Evolutionary conservation across 53 echinoderm and acorn worm species (phyloP), one percentile per base, ranked within the genome.

Genomic region (Astropecten irregularis): DNA sequence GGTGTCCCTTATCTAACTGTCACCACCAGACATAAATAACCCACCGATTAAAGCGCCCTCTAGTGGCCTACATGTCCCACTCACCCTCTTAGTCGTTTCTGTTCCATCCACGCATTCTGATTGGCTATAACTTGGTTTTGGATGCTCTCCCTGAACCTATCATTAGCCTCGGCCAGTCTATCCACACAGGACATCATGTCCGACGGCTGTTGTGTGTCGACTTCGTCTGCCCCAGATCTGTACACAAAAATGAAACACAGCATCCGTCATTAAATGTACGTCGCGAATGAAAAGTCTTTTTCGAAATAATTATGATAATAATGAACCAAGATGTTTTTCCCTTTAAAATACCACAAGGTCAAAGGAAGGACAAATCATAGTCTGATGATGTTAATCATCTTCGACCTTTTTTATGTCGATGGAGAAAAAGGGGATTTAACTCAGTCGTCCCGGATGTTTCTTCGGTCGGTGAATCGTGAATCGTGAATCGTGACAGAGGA

Each of bases 131-230:
- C 20, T 20, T 36, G 21, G 4, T 56, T 36, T 20, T 54, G 37
- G 26, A 51, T 55, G 36, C 55, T 23, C 37, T 73, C 73, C 7
- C 22, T 9, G 22, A 73, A 54, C 23, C 23, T 36, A 13, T 54
- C 38, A 26, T 37, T 73, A 21, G 34, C 35, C 10, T 33, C 54
- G 10, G 36, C 37, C 73, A 73, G 35, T 50, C 22, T 35, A 2
- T 73, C 54, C 4, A 16, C 33, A 15, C 54, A 56, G 23, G 53
- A 34, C n/a, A 73, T 15, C 20, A 73, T 54, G 55, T 73, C 73
- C 54, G 73, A 37, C 55, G 52, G 73, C 73, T 73, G 73, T 55
- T 54, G 73, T 37, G 5, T 35, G 73, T 56, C 14, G 22, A n/a
- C 18, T 32, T 30, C 68, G 39, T 67, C 46, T 18, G 13, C 23